Evolutionary conservation across 1,140 invertebrate species (phyloP).

Genomic region (Drosophila burlai): DNA sequence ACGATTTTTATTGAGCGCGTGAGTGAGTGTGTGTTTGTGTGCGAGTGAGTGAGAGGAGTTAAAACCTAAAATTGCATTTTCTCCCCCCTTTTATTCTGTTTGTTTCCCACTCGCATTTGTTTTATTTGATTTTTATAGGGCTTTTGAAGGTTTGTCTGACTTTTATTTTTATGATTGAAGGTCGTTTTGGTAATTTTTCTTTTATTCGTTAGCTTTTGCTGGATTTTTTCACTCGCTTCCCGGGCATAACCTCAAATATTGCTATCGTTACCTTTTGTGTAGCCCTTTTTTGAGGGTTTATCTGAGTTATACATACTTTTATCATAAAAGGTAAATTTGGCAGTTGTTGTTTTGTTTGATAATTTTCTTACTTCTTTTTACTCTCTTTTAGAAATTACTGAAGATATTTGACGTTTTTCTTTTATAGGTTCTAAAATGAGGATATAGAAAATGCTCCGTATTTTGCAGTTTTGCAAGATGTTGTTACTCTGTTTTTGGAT

Average conservation of each 20-base stretch:
- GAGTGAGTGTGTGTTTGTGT: background rate
- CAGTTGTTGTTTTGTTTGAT: no score
- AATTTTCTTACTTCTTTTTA: no score
- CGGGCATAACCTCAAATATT: background rate
- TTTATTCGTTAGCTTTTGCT: background rate
- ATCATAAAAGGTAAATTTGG: no score
- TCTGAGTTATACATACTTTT: background rate
- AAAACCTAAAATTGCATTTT: constrained; percentile 71
- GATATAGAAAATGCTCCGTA: no score
- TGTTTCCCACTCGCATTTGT: constrained; percentile 30
- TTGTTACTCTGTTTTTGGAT: no score
- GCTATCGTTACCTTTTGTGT: background rate
- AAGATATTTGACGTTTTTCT: no score
- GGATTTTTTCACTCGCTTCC: constrained; percentile 10
- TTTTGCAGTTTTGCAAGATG: no score
- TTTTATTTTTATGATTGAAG: constrained; percentile 73
- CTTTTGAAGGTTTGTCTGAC: constrained; percentile 46
- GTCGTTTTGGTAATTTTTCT: constrained; percentile 54
- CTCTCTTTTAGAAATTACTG: no score
- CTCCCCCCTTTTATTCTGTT: constrained; percentile 41
- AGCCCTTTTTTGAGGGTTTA: constrained; percentile 26
- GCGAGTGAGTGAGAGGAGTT: constrained; percentile 32
- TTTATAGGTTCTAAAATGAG: no score
- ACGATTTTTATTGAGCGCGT: constrained; percentile 40
- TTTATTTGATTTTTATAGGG: constrained; percentile 35